phyloP scores from a whole-genome alignment of 1,140 invertebrate genomes.

The Luehdorfia chinensis region DNA sequence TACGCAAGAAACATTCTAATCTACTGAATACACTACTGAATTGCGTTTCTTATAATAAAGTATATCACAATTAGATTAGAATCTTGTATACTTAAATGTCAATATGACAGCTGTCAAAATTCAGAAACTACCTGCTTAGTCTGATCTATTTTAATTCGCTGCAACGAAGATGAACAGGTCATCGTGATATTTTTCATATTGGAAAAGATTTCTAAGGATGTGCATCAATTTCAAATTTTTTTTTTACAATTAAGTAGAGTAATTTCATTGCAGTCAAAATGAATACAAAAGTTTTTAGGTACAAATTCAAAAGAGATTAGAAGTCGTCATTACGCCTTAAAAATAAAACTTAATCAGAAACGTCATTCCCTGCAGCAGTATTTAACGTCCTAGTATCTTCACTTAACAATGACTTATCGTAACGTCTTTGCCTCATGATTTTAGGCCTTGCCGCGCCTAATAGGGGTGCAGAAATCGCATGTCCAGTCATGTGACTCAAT shows the following conservation, averaged over 20 bases:
- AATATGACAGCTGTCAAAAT: constrained; percentile 27
- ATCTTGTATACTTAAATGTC: constrained; percentile 53
- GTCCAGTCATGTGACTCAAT: constrained; percentile 62
- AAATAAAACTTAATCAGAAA: constrained; percentile 49
- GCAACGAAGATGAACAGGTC: too few relatives aligned
- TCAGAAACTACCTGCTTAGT: too few relatives aligned
- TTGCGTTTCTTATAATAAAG: constrained; percentile 43
- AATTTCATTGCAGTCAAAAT: not conserved
- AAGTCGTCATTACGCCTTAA: not conserved
- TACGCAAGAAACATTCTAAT: constrained; percentile 23
- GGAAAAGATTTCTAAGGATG: too few relatives aligned
- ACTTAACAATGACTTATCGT: constrained; percentile 55
- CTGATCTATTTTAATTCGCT: too few relatives aligned
- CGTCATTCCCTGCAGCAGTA: constrained; percentile 51
- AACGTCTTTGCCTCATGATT: constrained; percentile 61
- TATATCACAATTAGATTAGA: constrained; percentile 73
- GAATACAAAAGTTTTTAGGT: constrained; percentile 7
- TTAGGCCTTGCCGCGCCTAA: constrained; percentile 53
- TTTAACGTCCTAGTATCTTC: constrained; percentile 67
- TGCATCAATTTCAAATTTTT: not conserved
- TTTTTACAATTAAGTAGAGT: not conserved
- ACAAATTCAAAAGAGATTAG: constrained; percentile 4
- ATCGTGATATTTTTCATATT: too few relatives aligned
- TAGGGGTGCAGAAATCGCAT: constrained; percentile 57
- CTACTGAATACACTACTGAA: constrained; percentile 34